Base-by-base conservation (phyloP, 2,888 invertebrate species). In the Fragum fragum region DNA sequence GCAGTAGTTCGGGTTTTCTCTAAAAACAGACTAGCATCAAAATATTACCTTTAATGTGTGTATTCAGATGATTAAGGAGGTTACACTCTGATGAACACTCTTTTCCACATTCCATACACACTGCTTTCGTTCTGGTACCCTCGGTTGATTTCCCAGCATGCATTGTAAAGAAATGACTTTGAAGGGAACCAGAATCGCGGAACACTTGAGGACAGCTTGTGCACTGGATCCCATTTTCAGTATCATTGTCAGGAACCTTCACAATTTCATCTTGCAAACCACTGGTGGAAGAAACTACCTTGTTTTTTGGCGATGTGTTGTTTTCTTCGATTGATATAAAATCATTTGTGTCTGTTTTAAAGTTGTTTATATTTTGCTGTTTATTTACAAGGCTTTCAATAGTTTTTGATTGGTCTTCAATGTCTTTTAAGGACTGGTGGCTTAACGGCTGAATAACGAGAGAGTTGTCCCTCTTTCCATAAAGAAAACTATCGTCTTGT, bases 81-180 rank as follows among this genome's bases (percentile, higher is more conserved):
- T 95, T 95, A 88, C 95, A 95, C 79, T 95, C 93, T 69, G 92
- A 93, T 55, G 95, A 94, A 83, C 95, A 95, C 55, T 94, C 94
- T 81, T 94, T 94, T 26, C 94, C 93, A 88, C 95, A 95, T 59
- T 95, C 91, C 5, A 94, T 90, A 85, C 95, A 95, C 2, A 91
- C 87, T 76, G 94, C 95, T 5, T 69, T 82, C 39, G 86, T 86
- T 74, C 91, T 90, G 52, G 70, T 76, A 61, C 71, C 72, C 9
- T 88, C 81, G 18, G 83, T 71, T 47, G 91, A 90, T 23, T 83
- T 87, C 9, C 81, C 84, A 6, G 92, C 88, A 81, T 93, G 93
- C 18, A 74, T 74, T 14, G 88, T 81, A 78, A 93, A 91, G 88
- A 93, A 93, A 81, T 94, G 94, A 29, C 92, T 90, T 87, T 94